These are phyloP conservation scores for Epicauta chinensis DNA, from an alignment of 1,140 invertebrate species.

Conservation along the genomic window DNA sequence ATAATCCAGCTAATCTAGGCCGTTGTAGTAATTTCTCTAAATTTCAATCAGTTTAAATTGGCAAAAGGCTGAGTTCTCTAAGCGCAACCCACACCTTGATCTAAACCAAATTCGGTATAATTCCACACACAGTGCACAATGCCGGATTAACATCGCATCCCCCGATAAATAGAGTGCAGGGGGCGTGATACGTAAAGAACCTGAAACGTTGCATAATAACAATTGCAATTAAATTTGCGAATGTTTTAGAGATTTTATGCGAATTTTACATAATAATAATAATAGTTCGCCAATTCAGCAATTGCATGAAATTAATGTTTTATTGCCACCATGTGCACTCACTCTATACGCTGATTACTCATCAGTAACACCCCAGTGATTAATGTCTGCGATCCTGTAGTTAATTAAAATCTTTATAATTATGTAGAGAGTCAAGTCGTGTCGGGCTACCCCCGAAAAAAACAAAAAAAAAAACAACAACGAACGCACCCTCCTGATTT, in stretches of 20 bases:
- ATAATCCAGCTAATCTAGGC: conserved; percentile 21
- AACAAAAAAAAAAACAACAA: too few species aligned
- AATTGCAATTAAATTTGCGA: too few species aligned
- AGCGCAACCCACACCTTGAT: conserved; percentile 16
- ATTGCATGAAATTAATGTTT: conserved; percentile 28
- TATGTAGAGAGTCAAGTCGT: conserved; percentile 23
- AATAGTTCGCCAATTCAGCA: conserved; percentile 21
- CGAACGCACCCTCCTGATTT: too few species aligned
- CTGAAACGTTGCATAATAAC: too few species aligned
- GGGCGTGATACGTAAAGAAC: too few species aligned
- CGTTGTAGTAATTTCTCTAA: conserved; percentile 21
- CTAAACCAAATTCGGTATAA: conserved; percentile 21
- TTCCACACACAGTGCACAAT: conserved; percentile 23
- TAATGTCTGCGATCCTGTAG: conserved; percentile 30
- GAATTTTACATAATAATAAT: too few species aligned
- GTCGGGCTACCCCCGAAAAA: too few species aligned
- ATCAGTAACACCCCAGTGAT: conserved; percentile 32
- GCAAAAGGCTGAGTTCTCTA: conserved; percentile 12
- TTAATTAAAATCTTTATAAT: conserved; percentile 35
- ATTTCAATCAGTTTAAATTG: conserved; percentile 27
- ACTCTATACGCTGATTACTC: conserved; percentile 29
- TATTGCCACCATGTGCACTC: conserved; percentile 7
- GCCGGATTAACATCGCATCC: conserved; percentile 18
- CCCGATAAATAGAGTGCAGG: too few species aligned
- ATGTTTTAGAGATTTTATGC: too few species aligned